Base-by-base conservation (phyloP, 2,797 vertebrate genomes). In the Micropoecilia bifurca region DNA sequence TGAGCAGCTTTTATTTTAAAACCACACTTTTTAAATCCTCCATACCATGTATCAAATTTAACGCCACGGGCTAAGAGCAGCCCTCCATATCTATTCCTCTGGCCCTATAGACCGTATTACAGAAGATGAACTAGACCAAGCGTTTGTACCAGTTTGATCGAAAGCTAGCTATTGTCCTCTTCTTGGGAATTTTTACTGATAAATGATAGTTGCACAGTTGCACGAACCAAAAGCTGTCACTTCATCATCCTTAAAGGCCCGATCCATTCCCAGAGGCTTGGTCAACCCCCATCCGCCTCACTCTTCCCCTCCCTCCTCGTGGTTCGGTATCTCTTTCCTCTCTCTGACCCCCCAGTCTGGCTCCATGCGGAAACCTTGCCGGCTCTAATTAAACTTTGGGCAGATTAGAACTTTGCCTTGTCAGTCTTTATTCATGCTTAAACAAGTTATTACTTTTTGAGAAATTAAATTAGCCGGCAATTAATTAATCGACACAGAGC, bases 391-490 rank as follows among this genome's bases (percentile, higher is more conserved):
- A 96, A 96, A 95, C 92, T 94, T 92, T 91, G 93, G 92, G 91
- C 93, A 95, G 95, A 96, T 96, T 95, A 94, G 90, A 95, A 95
- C 95, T 95, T 95, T 94, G 91, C 92, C 93, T 93, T 95, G 94
- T 95, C 95, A 94, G 91, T 96, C 93, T 95, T 94, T 95, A 95
- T 96, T 95, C 94, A 86, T 86, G 91, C 92, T 95, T 95, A 95
- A 95, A 95, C 94, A 94, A 96, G 90, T 95, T 95, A 96, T 96
- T 96, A 95, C 92, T 95, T 95, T 95, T 93, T 87, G 88, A 92
- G 89, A 94, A 95, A 95, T 96, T 95, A 94, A 96, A 95, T 96
- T 96, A 96, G 94, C 88, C 87, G 87, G 89, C 94, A 95, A 96
- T 96, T 96, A 96, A 96, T 96, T 95, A 95, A 95, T 95, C 90